Evolutionary conservation across 92 coral and sea anemone genomes (phyloP), one percentile per base, ranked within the genome.

Genomic region (Zoanthus solanderi): DNA sequence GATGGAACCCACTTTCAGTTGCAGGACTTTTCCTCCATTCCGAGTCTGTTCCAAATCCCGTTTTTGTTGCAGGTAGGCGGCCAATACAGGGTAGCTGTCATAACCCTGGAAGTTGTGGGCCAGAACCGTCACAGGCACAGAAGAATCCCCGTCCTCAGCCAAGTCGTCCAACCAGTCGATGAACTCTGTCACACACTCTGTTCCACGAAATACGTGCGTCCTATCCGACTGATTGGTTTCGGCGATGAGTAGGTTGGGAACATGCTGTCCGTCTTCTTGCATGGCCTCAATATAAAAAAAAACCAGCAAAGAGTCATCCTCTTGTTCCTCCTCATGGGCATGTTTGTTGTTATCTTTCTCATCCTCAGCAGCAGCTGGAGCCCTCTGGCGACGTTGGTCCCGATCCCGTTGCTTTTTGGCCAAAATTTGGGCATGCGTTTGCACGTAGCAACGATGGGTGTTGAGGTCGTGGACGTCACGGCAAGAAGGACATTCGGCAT

Each of bases 71-170:
- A 44, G 57, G 80, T 71, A 83, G 12, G 32, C 65, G 13, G n/a
- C 80, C 42, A 83, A 63, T 9, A 83, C 1, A 18, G 87, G 87
- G 87, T 47, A 83, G 47, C 87, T 83, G 18, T 80, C 85, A 18
- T 30, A 79, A 6, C 84, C 72, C 84, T 79, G 84, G 2, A 79
- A 79, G 17, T 56, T 83, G 79, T 83, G 87, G 61, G 87, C 87
- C 78, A 67, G 6, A 0, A 83, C 87, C 58, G 78, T 67, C 2
- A 83, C 58, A 18, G 79, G 79, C 1, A 79, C 58, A 8, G 0
- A 15, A 5, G 73, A 11, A 5, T 11, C 6, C 18, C 14, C 66
- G 6, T 71, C 80, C 42, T 83, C 42, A 0, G 80, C 80, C 28
- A 69, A 53, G 37, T 29, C 7, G 34, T 83, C 87, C 79, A 83